Percentiles rank a stretch among this genome's conserved stretches.
Conservation (phyloP, 2,797 vertebrate species). For the Fistularia tabacaria region DNA sequence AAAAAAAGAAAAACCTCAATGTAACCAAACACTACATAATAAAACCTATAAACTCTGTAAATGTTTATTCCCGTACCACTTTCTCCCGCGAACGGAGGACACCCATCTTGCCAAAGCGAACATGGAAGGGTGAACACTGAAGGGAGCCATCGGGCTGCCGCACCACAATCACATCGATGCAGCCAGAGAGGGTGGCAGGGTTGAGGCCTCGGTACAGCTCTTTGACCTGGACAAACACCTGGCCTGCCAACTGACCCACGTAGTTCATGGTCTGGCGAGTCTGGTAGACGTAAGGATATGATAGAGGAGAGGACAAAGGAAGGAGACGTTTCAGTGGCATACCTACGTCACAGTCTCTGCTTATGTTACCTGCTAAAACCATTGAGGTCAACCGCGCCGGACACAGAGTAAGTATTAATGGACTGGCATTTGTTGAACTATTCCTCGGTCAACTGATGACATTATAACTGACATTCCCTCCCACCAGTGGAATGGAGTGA, state of each 20-base stretch:
- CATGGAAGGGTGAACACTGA: constrained; percentile 95
- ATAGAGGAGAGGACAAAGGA: background rate
- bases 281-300: constrained; percentile 49
- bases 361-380: background rate
- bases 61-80: constrained; percentile 80
- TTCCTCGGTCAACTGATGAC: constrained; percentile 9
- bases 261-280: constrained; percentile 96
- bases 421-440: constrained; percentile 2
- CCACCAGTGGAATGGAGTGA: background rate
- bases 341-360: no score
- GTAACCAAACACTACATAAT: no score
- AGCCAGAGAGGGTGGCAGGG: constrained; percentile 90
- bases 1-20: background rate
- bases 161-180: constrained; percentile 93
- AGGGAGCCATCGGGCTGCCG: constrained; percentile 88
- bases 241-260: constrained; percentile 94
- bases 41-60: background rate
- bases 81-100: constrained; percentile 93
- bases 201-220: constrained; percentile 95
- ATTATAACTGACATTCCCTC: background rate
- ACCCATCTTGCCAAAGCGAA: constrained; percentile 96
- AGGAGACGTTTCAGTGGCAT: no score
- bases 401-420: constrained; percentile 34
- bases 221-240: constrained; percentile 96
- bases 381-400: background rate